These are phyloP conservation scores for Choristoneura rosaceana DNA, from an alignment of 2,888 invertebrate genomes.

Conservation along the genomic window DNA sequence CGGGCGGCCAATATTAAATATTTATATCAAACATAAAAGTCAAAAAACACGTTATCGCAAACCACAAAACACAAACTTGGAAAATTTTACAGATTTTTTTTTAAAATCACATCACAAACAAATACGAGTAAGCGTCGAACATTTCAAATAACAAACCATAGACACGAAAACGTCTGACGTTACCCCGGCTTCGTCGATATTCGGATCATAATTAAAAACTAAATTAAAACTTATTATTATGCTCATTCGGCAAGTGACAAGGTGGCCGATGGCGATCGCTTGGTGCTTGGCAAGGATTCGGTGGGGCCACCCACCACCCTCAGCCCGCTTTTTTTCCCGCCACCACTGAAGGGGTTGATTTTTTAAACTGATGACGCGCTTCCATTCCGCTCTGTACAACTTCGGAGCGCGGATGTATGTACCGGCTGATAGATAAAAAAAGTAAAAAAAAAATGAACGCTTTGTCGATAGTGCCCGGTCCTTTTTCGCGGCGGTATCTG, in stretches of 20 bases:
- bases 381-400: slow-evolving; percentile 86
- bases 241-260: slow-evolving; percentile 85
- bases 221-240: slow-evolving; percentile 83
- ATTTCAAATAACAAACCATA: background rate
- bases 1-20: too few relatives aligned
- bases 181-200: slow-evolving; percentile 39
- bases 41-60: background rate
- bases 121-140: background rate
- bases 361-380: slow-evolving; percentile 87
- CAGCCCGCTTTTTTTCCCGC: slow-evolving; percentile 78
- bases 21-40: too few relatives aligned
- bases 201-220: slow-evolving; percentile 64
- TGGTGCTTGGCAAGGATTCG: slow-evolving; percentile 85
- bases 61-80: background rate
- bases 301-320: slow-evolving; percentile 76
- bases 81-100: too few relatives aligned
- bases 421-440: slow-evolving; percentile 81
- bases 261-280: slow-evolving; percentile 81
- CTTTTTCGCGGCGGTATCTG: slow-evolving; percentile 76
- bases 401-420: slow-evolving; percentile 84
- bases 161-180: slow-evolving; percentile 4
- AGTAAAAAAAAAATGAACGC: slow-evolving; percentile 68
- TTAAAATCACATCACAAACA: background rate
- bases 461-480: slow-evolving; percentile 80
- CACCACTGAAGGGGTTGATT: slow-evolving; percentile 85